Evolutionary conservation across 2,797 vertebrate species (phyloP), one percentile per base, ranked within the genome.

Genomic region (Hypotaenidia okinawae): DNA sequence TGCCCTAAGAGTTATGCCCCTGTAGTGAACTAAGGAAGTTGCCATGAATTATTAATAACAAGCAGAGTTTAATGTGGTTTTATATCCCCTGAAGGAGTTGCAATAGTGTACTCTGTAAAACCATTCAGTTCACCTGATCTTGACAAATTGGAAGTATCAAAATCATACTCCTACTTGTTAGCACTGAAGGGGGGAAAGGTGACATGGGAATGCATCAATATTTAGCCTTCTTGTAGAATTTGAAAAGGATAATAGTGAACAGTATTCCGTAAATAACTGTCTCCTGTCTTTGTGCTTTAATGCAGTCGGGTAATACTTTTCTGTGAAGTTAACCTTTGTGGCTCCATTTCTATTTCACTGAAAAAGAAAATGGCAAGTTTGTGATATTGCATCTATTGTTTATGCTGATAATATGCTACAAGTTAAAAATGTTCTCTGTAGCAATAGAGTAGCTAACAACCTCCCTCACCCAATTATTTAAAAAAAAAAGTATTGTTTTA

Each of bases 21-120:
- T 86, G 84, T 91, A 77, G 94, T 91, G 96, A 98, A 95, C 97
- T 88, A 84, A 96, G 94, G 84, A 96, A 96, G 87, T 89, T 41
- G 39, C 75, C 55, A 96, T 98, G 95, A 96, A 98, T 98, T 98
- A 96, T 98, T 98, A 96, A 98, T 97, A 89, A 59, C 90, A 94
- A 89, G 16, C 76, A 1, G 30, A 92, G 80, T 95, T 95, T 94
- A 95, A 96, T 95, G 90, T 96, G 94, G 68, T 78, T 96, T 96
- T 95, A 81, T 94, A 96, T 87, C 87, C 93, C 94, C 90, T 91
- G 86, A 93, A 96, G 95, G 95, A 96, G 54, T 39, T 87, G 87
- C 87, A 94, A 91, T 77, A 54, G 74, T 86, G 77, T 89, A 55
- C 85, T 89, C 51, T 43, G 22, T 94, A 89, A 95, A 93, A 87